phyloP scores from a whole-genome alignment of 1,140 invertebrate species.

The Coptotermes formosanus region DNA sequence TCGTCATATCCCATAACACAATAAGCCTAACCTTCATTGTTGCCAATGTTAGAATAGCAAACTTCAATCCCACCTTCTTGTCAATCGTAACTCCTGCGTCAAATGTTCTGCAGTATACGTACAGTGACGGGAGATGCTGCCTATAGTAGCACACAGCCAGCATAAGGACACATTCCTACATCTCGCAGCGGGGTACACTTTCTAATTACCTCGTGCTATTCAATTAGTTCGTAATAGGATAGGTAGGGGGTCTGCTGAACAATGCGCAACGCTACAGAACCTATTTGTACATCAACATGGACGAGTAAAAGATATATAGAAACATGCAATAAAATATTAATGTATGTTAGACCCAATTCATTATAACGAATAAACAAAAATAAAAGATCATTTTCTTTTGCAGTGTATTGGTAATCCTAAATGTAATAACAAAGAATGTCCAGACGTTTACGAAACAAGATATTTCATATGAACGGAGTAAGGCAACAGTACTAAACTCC shows the following conservation, averaged over 20 bases:
- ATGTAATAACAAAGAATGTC: background rate
- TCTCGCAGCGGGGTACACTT: conserved; percentile 22
- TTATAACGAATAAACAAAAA: background rate
- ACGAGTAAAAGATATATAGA: background rate
- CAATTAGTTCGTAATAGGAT: conserved; percentile 24
- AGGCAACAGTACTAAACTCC: no score
- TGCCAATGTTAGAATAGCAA: no score
- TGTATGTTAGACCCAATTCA: conserved; percentile 1
- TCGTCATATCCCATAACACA: no score
- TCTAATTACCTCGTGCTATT: conserved; percentile 28
- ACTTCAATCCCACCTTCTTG: no score
- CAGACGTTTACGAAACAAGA: background rate
- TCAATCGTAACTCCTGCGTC: no score
- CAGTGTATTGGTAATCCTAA: background rate
- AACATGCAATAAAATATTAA: conserved; percentile 16
- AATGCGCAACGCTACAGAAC: conserved; percentile 5
- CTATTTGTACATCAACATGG: background rate
- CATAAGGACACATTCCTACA: conserved; percentile 2
- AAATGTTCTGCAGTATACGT: background rate
- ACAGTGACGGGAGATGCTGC: background rate
- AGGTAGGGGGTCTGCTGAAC: background rate
- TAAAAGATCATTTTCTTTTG: background rate
- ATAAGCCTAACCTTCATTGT: no score
- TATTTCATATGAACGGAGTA: background rate
- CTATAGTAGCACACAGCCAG: conserved; percentile 2